A percentile compares a stretch with the other conserved stretches of the same genome.
phyloP scores from a whole-genome alignment of 2,888 invertebrate genomes.

The Aproaerema taeniolella region DNA sequence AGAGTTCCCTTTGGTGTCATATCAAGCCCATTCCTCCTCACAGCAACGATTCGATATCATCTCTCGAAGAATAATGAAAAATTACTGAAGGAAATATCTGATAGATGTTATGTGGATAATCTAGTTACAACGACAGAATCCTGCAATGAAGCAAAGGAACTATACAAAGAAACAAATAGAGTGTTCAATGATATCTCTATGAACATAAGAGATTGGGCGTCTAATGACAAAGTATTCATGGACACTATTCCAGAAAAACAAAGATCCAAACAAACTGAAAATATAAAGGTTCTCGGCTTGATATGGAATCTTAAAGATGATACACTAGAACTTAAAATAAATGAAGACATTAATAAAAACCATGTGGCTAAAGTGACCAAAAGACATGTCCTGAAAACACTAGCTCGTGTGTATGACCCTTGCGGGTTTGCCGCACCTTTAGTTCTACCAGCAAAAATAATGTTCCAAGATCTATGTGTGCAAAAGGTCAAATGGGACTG shows the following conservation, averaged over 20 bases:
- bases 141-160: neutral
- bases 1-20: constrained; percentile 17
- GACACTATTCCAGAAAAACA: constrained; percentile 6
- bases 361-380: neutral
- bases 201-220: constrained; percentile 17
- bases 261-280: neutral
- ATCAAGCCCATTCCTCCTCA: constrained; percentile 18
- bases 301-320: too few species aligned
- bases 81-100: constrained; percentile 1
- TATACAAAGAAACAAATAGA: constrained; percentile 6
- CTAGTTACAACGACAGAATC: constrained; percentile 5
- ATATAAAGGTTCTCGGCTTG: constrained; percentile 12
- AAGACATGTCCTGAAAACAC: neutral
- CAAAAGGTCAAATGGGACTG: constrained; percentile 2
- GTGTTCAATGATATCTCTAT: constrained; percentile 13
- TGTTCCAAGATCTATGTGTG: constrained; percentile 3
- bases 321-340: neutral
- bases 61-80: neutral
- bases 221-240: constrained; percentile 13
- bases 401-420: constrained; percentile 4
- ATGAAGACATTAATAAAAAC: neutral
- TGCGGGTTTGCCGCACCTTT: too few species aligned
- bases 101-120: constrained; percentile 16
- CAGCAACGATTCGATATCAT: constrained; percentile 14
- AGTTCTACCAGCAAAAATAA: neutral